phyloP scores from a whole-genome alignment of 2,113 vertebrate genomes.

The Oryzias melastigma region DNA sequence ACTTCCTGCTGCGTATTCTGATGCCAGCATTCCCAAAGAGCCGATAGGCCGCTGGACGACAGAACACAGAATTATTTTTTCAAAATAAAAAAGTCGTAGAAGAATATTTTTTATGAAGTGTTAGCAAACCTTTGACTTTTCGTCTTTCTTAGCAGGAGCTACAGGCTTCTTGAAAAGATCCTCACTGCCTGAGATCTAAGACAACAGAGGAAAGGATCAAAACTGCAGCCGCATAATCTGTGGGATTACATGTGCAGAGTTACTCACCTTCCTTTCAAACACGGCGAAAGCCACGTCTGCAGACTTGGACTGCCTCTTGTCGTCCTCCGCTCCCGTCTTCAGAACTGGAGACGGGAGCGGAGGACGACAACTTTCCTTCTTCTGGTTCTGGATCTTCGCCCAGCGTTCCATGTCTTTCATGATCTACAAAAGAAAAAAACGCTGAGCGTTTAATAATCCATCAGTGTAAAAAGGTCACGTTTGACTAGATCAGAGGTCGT shows the following conservation, averaged over 20 bases:
- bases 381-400: conserved; percentile 83
- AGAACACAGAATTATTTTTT: neutral
- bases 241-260: neutral
- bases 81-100: too few relatives aligned
- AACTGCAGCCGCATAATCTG: neutral
- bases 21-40: conserved; percentile 89
- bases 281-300: conserved; percentile 81
- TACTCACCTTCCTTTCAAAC: conserved; percentile 81
- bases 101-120: too few relatives aligned
- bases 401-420: conserved; percentile 86
- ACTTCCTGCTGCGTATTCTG: conserved; percentile 93
- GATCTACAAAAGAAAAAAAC: conserved; percentile 70
- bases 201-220: neutral
- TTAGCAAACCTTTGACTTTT: conserved; percentile 79
- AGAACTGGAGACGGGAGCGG: conserved; percentile 73
- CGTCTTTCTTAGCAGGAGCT: conserved; percentile 86
- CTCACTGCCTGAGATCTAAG: conserved; percentile 76
- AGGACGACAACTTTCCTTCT: conserved; percentile 76
- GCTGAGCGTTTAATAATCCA: neutral
- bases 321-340: conserved; percentile 62
- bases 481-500: too few relatives aligned
- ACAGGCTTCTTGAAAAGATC: conserved; percentile 96
- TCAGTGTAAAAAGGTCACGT: neutral
- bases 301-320: conserved; percentile 76
- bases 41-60: conserved; percentile 86